Conservation (phyloP, 1,140 invertebrate genomes). For the Trigoniulus corallinus region DNA sequence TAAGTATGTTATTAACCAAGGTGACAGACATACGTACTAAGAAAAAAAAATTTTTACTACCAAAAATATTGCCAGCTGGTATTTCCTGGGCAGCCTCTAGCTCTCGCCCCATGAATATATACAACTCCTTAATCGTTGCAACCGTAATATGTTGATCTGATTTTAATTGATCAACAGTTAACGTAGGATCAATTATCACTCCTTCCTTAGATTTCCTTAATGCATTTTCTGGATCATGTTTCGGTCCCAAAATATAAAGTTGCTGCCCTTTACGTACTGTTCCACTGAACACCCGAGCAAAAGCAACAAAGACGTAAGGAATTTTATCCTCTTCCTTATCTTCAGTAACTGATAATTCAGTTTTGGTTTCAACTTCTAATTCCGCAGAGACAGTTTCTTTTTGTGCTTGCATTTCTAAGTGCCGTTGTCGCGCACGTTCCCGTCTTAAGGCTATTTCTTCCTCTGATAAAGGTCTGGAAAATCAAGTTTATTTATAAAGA, state of each 20-base stretch:
- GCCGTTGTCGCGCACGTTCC: conserved; percentile 43
- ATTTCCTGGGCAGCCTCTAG: conserved; percentile 60
- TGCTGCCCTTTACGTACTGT: conserved; percentile 55
- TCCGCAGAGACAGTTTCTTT: neutral
- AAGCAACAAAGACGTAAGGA: conserved; percentile 74
- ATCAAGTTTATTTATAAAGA: conserved; percentile 3
- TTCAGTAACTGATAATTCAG: neutral
- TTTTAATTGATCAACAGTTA: conserved; percentile 46
- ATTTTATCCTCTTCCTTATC: conserved; percentile 31
- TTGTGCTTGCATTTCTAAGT: too few species aligned
- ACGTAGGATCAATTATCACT: conserved; percentile 31
- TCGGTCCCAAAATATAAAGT: conserved; percentile 70
- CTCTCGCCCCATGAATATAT: conserved; percentile 86
- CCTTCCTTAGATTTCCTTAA: conserved; percentile 23
- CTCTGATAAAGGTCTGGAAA: conserved; percentile 42
- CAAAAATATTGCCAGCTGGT: conserved; percentile 75
- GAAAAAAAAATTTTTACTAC: conserved; percentile 20
- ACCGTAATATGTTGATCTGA: conserved; percentile 39
- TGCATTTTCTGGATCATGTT: conserved; percentile 57
- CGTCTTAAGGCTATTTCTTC: conserved; percentile 55
- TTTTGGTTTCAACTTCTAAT: conserved; percentile 15
- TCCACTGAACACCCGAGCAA: conserved; percentile 87
- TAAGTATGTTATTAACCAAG: neutral
- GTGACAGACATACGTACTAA: conserved; percentile 2
- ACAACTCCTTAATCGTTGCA: conserved; percentile 52